phyloP scores from a whole-genome alignment of 2,113 vertebrate species.

The Xenopus borealis region DNA sequence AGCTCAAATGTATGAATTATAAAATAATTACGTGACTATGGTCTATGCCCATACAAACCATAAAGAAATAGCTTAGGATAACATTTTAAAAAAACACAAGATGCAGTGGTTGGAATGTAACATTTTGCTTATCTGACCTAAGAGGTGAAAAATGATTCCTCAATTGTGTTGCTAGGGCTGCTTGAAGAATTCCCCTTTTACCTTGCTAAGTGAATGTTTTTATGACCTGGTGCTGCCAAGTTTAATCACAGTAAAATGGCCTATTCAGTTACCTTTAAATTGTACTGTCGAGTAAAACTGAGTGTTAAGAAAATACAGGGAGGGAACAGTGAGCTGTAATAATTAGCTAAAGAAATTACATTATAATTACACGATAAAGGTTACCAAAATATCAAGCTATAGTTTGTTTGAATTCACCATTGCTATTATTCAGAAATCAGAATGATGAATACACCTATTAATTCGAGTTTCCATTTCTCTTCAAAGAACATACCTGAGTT shows the following conservation, averaged over 20 bases:
- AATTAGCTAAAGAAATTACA: slow-evolving; percentile 1
- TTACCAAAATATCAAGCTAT: slow-evolving; percentile 22
- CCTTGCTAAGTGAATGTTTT: slow-evolving; percentile 28
- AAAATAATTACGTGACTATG: not conserved
- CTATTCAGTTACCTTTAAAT: slow-evolving; percentile 27
- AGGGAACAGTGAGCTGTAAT: slow-evolving; percentile 8
- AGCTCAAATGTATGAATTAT: not conserved
- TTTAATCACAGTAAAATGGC: slow-evolving; percentile 29
- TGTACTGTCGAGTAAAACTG: slow-evolving; percentile 8
- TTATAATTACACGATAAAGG: slow-evolving; percentile 23
- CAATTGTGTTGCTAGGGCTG: not conserved
- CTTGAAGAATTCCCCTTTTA: not conserved
- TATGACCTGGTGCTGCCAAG: slow-evolving; percentile 34
- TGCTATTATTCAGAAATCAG: slow-evolving; percentile 16
- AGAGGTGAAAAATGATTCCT: slow-evolving; percentile 13
- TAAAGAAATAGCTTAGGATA: not conserved
- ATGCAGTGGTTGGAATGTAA: slow-evolving; percentile 11
- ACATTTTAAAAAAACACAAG: not conserved
- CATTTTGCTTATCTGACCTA: slow-evolving; percentile 33
- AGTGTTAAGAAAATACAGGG: slow-evolving; percentile 27
- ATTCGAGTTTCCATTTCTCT: not conserved
- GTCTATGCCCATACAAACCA: not conserved
- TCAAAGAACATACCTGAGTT: not conserved
- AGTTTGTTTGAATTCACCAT: not conserved
- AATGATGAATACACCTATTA: slow-evolving; percentile 12